phyloP scores from a whole-genome alignment of 1,140 invertebrate genomes.

The Gryllus bimaculatus region DNA sequence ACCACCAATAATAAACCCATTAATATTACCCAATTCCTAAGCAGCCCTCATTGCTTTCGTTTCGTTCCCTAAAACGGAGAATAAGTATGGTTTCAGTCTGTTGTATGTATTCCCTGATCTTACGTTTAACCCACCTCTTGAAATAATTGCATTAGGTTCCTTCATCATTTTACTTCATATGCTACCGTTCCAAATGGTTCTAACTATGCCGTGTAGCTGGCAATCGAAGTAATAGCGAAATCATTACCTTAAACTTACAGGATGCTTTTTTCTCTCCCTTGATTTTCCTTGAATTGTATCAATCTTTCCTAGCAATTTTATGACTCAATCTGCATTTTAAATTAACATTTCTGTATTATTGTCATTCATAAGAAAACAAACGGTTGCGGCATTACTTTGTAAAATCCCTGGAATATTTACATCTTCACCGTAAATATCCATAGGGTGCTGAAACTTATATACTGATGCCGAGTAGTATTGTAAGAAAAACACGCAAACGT shows the following conservation, averaged over 20 bases:
- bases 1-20: not conserved
- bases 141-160: not conserved
- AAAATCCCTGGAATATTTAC: slow-evolving; percentile 23
- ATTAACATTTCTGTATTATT: not conserved
- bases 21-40: too few relatives aligned
- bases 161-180: not conserved
- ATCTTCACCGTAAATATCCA: slow-evolving; percentile 28
- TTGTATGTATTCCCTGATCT: not conserved
- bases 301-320: slow-evolving; percentile 5
- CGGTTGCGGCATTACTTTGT: not conserved
- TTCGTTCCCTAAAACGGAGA: not conserved
- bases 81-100: slow-evolving; percentile 9
- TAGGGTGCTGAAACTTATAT: slow-evolving; percentile 28
- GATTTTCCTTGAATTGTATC: not conserved
- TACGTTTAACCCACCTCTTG: slow-evolving; percentile 6
- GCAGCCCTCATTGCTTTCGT: too few relatives aligned
- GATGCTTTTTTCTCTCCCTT: not conserved
- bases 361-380: not conserved
- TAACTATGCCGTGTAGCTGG: not conserved
- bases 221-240: not conserved
- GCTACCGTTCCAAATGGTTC: slow-evolving; percentile 7
- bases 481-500: slow-evolving; percentile 27
- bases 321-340: slow-evolving; percentile 7
- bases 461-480: slow-evolving; percentile 29
- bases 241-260: slow-evolving; percentile 6